These are phyloP conservation scores for Epistrophella euchroma DNA, from an alignment of 2,888 invertebrate genomes.

Conservation along the genomic window DNA sequence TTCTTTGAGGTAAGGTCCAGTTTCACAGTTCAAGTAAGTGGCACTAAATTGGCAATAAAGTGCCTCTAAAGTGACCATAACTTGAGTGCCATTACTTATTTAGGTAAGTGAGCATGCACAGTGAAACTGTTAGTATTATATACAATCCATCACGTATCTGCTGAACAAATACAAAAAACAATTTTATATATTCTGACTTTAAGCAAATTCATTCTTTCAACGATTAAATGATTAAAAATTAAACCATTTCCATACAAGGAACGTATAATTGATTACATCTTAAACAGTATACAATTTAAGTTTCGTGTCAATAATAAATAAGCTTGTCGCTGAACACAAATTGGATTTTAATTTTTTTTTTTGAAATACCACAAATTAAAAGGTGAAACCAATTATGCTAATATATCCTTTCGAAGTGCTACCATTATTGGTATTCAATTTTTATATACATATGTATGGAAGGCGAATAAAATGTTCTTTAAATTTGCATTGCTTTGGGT, in stretches of 20 bases:
- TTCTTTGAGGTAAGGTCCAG: background rate
- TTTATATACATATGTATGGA: constrained; percentile 14
- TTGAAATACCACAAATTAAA: constrained; percentile 43
- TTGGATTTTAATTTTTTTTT: constrained; percentile 13
- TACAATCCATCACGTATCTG: background rate
- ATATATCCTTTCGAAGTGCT: constrained; percentile 22
- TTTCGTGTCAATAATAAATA: constrained; percentile 26
- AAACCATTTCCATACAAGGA: background rate
- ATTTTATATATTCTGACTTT: background rate
- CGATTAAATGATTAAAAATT: constrained; percentile 1
- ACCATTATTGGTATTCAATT: constrained; percentile 33
- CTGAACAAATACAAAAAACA: background rate
- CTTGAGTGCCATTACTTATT: background rate
- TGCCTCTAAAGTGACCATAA: background rate
- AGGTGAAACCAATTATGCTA: constrained; percentile 39
- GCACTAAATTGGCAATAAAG: background rate
- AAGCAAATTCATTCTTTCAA: background rate
- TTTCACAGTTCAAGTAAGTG: background rate
- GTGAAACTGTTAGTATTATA: background rate
- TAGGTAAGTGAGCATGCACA: background rate
- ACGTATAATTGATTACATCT: background rate
- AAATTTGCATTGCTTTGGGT: background rate
- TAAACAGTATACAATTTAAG: background rate
- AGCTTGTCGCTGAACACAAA: background rate
- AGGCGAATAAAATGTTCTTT: background rate